Conservation (phyloP, 1,140 invertebrate species). For the Zaprionus gabonicus region DNA sequence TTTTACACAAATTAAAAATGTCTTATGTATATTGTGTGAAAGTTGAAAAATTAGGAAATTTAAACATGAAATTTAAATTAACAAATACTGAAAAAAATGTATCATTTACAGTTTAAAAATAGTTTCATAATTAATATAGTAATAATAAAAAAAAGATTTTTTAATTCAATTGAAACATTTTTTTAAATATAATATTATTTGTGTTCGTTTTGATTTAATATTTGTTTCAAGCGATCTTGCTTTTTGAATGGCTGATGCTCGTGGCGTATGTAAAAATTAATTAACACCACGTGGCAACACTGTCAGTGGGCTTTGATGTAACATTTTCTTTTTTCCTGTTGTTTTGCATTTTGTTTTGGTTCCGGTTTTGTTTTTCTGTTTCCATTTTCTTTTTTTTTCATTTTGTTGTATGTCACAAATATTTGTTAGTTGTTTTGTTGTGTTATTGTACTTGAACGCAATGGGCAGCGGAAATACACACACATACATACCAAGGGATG, state of each 20-base stretch:
- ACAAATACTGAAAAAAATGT: no score
- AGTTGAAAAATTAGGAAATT: no score
- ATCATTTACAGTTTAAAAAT: background rate
- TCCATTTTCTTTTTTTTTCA: conserved; percentile 28
- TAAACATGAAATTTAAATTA: no score
- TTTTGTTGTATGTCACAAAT: conserved; percentile 61
- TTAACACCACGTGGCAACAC: conserved; percentile 74
- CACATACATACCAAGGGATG: conserved; percentile 6
- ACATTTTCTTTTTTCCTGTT: conserved; percentile 43
- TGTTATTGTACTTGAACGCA: conserved; percentile 57
- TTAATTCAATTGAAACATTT: background rate
- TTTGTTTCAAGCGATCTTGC: background rate
- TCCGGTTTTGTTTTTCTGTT: conserved; percentile 24
- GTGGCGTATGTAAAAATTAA: conserved; percentile 65
- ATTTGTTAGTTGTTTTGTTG: conserved; percentile 75
- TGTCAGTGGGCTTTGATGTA: conserved; percentile 62
- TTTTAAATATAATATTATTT: background rate
- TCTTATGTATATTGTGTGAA: no score
- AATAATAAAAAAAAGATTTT: background rate
- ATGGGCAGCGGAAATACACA: conserved; percentile 45
- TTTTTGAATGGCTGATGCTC: conserved; percentile 1
- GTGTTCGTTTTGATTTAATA: background rate
- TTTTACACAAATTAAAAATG: background rate
- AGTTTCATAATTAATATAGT: background rate
- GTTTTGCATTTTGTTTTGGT: conserved; percentile 51